phyloP scores from a whole-genome alignment of 2,797 vertebrate genomes.

The Pseudochirops corinnae region DNA sequence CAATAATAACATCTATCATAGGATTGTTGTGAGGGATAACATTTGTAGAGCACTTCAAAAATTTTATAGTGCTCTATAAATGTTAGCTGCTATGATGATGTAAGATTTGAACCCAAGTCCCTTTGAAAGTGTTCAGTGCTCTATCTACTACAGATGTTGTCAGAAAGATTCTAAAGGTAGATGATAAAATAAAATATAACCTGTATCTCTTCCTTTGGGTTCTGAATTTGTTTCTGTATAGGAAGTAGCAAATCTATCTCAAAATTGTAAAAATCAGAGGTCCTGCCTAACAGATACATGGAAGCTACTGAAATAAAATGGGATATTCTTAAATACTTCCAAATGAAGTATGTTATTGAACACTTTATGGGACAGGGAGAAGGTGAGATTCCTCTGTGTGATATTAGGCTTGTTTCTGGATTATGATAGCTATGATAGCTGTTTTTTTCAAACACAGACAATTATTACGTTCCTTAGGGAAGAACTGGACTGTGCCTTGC shows the following conservation, averaged over 20 bases:
- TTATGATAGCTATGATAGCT: slow-evolving; percentile 49
- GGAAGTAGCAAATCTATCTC: neutral
- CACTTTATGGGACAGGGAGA: slow-evolving; percentile 14
- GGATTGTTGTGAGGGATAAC: neutral
- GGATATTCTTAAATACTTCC: slow-evolving; percentile 34
- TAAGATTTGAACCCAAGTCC: neutral
- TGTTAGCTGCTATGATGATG: neutral
- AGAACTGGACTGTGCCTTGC: slow-evolving; percentile 42
- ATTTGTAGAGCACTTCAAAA: neutral
- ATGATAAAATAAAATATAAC: neutral
- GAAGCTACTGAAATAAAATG: slow-evolving; percentile 15
- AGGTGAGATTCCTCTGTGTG: slow-evolving; percentile 48
- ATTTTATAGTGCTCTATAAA: neutral
- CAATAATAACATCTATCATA: neutral
- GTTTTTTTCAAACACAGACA: slow-evolving; percentile 34
- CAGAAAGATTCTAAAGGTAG: neutral
- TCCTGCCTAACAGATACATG: neutral
- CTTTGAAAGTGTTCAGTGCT: neutral
- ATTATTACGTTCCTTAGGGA: slow-evolving; percentile 15
- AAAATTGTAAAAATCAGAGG: slow-evolving; percentile 14
- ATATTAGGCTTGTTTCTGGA: slow-evolving; percentile 54
- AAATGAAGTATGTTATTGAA: neutral
- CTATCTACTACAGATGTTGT: neutral
- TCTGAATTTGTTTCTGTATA: neutral
- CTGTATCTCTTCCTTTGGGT: neutral